Evolutionary conservation across 2,888 invertebrate species (phyloP), one percentile per base, ranked within the genome.

Genomic region (Eupithecia subfuscata): DNA sequence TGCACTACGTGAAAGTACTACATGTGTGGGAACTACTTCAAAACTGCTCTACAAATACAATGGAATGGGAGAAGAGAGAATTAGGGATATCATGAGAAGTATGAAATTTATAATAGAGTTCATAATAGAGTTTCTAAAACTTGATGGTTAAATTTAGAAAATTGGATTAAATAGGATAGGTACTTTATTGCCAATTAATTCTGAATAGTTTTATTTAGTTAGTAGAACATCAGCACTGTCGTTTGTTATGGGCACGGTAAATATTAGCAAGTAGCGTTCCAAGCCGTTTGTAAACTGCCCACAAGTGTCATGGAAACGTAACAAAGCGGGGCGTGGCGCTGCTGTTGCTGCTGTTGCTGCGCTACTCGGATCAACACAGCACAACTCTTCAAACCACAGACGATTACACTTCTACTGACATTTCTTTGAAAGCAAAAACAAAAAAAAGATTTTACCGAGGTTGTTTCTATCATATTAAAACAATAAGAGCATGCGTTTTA

Each of bases 1-100:
- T 77, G 80, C 75, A 70, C 81, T 84, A 84, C 75, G 74, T 75
- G 81, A 81, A 74, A 40, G 45, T 56, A n/a, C 67, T 56, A n/a
- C 48, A 48, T 69, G 69, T 72, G 71, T 72, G 60, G 43, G 43
- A 60, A 69, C 74, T 71, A 74, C 56, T 43, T 37, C 16, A n/a
- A 63, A 12, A 71, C 76, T 71, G 69, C 52, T 45, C 37, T 52
- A 56, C 25, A 56, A 8, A 40, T 71, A 64, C 22, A 40, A 76
- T 73, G 75, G 60, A 70, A 73, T 68, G 70, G 70, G 63, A 22
- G 11, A 25, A 30, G 8, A 74, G 71, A 68, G 22, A 68, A 40
- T 60, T 68, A 68, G 25, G 43, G 56, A 48, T 12, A 67, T 65
- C 40, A 52, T 73, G 40, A 67, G 18, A 48, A 65, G 70, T 65